These are phyloP conservation scores for Cephus rjabovi DNA, from an alignment of 2,888 invertebrate species.

Conservation along the genomic window DNA sequence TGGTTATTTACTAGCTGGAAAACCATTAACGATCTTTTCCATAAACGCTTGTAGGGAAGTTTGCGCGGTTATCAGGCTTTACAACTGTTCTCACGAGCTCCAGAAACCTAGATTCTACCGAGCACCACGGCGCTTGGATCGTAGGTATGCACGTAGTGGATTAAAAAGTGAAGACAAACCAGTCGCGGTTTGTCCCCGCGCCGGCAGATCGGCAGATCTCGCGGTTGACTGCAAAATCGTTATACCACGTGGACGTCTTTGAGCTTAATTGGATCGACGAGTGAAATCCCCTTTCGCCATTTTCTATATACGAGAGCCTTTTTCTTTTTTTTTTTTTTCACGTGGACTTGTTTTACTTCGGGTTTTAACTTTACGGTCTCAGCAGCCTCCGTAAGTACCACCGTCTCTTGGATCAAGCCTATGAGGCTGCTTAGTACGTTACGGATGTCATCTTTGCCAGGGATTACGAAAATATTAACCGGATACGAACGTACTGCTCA, in stretches of 20 bases:
- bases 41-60: not conserved
- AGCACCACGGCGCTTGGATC: constrained; percentile 15
- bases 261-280: not conserved
- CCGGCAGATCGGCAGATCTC: not conserved
- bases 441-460: not conserved
- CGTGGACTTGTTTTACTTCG: not conserved
- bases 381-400: not conserved
- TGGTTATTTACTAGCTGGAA: not conserved
- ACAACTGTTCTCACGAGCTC: constrained; percentile 27
- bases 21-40: not conserved
- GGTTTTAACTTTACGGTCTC: not conserved
- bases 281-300: not conserved
- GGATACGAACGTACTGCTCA: constrained; percentile 3
- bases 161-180: constrained; percentile 52
- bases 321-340: not conserved
- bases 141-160: constrained; percentile 18
- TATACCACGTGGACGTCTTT: not conserved
- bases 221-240: not conserved
- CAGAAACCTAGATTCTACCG: constrained; percentile 49
- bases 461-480: constrained; percentile 5
- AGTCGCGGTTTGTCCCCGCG: constrained; percentile 23
- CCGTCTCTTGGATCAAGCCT: not conserved
- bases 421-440: not conserved
- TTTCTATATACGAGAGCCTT: not conserved
- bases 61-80: not conserved